Conservation (phyloP, 1,140 invertebrate species). For the Dreissena rostriformis region DNA sequence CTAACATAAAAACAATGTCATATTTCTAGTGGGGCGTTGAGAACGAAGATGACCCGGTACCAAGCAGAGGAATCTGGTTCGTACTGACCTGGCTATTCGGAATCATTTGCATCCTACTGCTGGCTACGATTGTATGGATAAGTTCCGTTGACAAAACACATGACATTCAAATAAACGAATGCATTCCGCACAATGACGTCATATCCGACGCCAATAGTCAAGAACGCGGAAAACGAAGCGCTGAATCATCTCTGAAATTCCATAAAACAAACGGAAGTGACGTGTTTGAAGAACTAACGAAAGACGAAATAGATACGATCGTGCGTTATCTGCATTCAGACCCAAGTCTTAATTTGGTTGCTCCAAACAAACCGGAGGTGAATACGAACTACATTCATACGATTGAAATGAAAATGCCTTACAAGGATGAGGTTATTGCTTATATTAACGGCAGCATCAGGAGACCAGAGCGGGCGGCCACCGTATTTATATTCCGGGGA, state of each 20-base stretch:
- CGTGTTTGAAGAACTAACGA: slow-evolving; percentile 43
- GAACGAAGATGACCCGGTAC: no score
- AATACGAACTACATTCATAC: slow-evolving; percentile 71
- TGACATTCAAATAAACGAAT: background rate
- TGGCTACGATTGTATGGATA: slow-evolving; percentile 5
- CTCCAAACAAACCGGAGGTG: slow-evolving; percentile 56
- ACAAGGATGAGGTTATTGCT: slow-evolving; percentile 62
- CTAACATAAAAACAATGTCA: no score
- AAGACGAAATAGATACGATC: slow-evolving; percentile 25
- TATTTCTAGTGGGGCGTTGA: no score
- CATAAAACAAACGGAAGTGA: slow-evolving; percentile 51
- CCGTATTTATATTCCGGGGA: slow-evolving; percentile 72
- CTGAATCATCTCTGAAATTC: background rate
- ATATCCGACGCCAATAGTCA: background rate
- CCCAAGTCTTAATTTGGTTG: slow-evolving; percentile 30
- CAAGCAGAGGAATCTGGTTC: background rate
- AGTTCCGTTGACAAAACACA: background rate
- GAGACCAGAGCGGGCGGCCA: slow-evolving; percentile 68
- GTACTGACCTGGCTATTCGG: background rate
- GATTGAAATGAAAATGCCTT: slow-evolving; percentile 72
- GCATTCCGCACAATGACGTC: background rate
- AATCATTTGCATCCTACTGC: slow-evolving; percentile 14
- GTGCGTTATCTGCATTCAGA: slow-evolving; percentile 25
- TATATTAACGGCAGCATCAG: slow-evolving; percentile 63
- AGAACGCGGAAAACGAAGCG: slow-evolving; percentile 6